These are phyloP conservation scores for Equus quagga DNA, from an alignment of 2,113 vertebrate species.

Conservation along the genomic window DNA sequence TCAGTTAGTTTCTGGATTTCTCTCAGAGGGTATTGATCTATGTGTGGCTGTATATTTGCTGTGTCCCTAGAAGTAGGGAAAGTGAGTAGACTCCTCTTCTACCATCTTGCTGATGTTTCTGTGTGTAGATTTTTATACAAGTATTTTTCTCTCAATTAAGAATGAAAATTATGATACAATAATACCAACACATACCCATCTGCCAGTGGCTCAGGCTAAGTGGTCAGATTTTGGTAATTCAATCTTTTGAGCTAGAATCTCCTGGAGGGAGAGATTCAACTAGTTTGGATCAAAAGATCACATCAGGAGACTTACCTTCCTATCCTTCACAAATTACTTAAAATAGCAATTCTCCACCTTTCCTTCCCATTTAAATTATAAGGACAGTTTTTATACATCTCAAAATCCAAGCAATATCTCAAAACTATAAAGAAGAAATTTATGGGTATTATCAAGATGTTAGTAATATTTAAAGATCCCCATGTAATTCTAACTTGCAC, in stretches of 20 bases:
- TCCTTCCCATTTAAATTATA: background rate
- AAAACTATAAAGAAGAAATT: background rate
- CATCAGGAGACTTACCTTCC: background rate
- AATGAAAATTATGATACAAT: background rate
- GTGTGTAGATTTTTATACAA: background rate
- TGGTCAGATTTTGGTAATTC: background rate
- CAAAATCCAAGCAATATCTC: background rate
- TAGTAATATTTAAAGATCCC: background rate
- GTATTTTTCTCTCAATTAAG: background rate
- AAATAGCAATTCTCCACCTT: background rate
- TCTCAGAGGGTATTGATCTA: background rate
- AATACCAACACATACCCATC: background rate
- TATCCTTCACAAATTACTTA: background rate
- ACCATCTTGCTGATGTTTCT: background rate
- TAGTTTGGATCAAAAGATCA: background rate
- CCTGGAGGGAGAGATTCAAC: background rate
- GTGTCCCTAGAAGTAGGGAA: background rate
- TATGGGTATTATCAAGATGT: background rate
- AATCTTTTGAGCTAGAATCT: background rate
- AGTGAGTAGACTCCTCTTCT: background rate
- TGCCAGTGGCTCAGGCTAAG: background rate
- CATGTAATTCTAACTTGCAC: background rate
- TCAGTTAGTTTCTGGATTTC: background rate
- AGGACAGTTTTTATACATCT: background rate
- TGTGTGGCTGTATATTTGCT: background rate